Conservation (phyloP, 2,888 invertebrate genomes). For the Aphelenchoides bicaudatus region DNA sequence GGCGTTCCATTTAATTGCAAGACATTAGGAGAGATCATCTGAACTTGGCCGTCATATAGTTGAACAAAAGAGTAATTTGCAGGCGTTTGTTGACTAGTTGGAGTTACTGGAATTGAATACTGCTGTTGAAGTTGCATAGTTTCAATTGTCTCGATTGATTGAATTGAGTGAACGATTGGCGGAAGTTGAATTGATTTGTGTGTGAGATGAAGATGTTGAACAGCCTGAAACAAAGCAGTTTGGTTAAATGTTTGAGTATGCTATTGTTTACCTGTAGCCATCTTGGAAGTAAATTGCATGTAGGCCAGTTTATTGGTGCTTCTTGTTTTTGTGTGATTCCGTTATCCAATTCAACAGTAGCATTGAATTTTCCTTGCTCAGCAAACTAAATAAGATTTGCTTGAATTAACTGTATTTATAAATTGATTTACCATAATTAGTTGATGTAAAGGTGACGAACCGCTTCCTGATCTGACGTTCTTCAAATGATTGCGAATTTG, state of each 20-base stretch:
- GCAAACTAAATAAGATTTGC: too few relatives aligned
- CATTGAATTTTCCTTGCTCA: constrained; percentile 15
- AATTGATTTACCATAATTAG: constrained; percentile 17
- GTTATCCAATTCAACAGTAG: neutral
- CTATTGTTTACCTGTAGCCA: constrained; percentile 23
- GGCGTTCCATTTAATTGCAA: too few relatives aligned
- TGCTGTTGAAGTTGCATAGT: too few relatives aligned
- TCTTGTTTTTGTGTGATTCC: constrained; percentile 17
- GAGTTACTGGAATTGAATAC: too few relatives aligned
- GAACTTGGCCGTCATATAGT: constrained; percentile 3
- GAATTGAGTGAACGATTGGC: too few relatives aligned
- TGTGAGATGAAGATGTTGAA: too few relatives aligned
- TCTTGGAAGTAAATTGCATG: constrained; percentile 10
- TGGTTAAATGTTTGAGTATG: too few relatives aligned
- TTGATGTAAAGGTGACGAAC: constrained; percentile 19
- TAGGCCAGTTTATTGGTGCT: constrained; percentile 23
- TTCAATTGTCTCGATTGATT: too few relatives aligned
- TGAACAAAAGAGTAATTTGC: neutral
- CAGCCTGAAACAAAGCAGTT: too few relatives aligned
- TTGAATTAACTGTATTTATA: too few relatives aligned
- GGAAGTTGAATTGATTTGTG: too few relatives aligned
- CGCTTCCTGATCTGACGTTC: constrained; percentile 19
- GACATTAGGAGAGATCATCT: too few relatives aligned
- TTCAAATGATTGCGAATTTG: constrained; percentile 30
- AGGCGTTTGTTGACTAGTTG: neutral